Evolutionary conservation across 2,888 invertebrate species (phyloP), one percentile per base, ranked within the genome.

Genomic region (Trilocha varians): DNA sequence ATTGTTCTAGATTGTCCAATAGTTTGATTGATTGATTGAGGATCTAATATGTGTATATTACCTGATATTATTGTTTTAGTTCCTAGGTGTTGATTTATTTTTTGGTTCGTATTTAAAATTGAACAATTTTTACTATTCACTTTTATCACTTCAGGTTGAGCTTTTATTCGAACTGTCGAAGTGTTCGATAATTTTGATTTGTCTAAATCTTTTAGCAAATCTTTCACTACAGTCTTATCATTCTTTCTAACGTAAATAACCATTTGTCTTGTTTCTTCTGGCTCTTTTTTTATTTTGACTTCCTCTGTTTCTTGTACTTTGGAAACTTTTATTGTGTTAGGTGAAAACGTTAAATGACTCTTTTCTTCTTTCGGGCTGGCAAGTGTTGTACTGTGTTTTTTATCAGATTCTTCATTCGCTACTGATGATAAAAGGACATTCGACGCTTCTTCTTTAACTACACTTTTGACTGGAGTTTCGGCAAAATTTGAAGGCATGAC

Each of bases 401-500:
- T 55, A 45, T 74, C 70, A 43, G 58, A 72, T 43, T 66, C 73
- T 17, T 70, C 69, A 5, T 71, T 72, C 14, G 72, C 73, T 16
- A 62, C 74, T 16, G 86, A 87, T 5, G 85, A 82, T n/a, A 87
- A 65, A 49, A 87, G 59, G 47, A 87, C 53, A 57, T 85, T 79
- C 1, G 85, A 84, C 3, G 85, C 76, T 52, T 84, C 85, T 57
- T 87, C 85, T 57, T 87, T 86, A 4, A 84, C 82, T 32, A 76
- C 67, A 46, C 62, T 75, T 57, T 85, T 85, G 8, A 78, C 68
- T 16, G 86, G 87, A 4, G 86, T 85, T 51, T 87, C 87, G 15
- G 86, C 83, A 45, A 90, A 89, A 50, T 92, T 89, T 33, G 92
- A 87, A 1, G 96, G 96, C 91, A 96, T 93, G 35, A 96, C 95